phyloP scores from a whole-genome alignment of 2,797 vertebrate genomes.

The Rhinophrynus dorsalis region DNA sequence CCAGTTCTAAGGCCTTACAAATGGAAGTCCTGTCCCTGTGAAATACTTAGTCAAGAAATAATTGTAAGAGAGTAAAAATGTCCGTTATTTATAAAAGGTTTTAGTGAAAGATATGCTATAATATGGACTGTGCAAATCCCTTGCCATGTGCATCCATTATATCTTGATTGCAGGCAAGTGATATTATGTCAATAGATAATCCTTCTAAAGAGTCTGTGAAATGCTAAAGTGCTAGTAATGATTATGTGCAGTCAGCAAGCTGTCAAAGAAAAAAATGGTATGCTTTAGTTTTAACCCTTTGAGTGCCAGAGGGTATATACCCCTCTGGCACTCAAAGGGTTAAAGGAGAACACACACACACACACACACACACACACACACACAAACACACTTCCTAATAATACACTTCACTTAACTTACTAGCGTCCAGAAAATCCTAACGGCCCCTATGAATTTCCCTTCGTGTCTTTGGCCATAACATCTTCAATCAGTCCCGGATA shows the following conservation, averaged over 20 bases:
- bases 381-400: too few species aligned
- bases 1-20: neutral
- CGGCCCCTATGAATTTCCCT: too few species aligned
- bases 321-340: too few species aligned
- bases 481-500: too few species aligned
- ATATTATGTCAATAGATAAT: neutral
- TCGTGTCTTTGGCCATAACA: too few species aligned
- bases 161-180: neutral
- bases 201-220: neutral
- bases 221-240: constrained; percentile 5
- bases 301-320: too few species aligned
- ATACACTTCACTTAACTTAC: too few species aligned
- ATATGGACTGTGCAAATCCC: neutral
- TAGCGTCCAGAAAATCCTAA: too few species aligned
- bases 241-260: neutral
- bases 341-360: too few species aligned
- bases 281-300: too few species aligned
- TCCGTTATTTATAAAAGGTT: neutral
- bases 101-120: neutral
- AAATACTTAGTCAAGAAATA: neutral
- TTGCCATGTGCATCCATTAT: neutral
- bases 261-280: too few species aligned
- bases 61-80: neutral
- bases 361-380: too few species aligned
- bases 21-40: neutral